Evolutionary conservation across 2,888 invertebrate genomes (phyloP), one percentile per base, ranked within the genome.

Genomic region (Campoplex nolae): DNA sequence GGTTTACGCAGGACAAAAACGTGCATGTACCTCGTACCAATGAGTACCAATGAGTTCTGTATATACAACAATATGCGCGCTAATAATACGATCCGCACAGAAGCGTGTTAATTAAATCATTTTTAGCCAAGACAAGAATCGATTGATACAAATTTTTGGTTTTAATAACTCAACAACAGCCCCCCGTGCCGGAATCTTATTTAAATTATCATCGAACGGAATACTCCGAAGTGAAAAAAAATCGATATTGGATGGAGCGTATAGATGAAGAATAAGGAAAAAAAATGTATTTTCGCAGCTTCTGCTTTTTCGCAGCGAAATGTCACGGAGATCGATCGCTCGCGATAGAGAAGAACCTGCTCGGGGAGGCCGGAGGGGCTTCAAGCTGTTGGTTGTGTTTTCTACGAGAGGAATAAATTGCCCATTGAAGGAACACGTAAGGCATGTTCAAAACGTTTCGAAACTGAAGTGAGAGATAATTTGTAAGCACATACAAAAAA

Each of bases 271-370:
- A 38, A 70, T 4, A 51, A 48, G n/a, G 35, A 48, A 32, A 16
- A 32, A 51, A 71, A 71, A 71, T 71, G 51, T 51, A 71, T 68
- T n/a, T 68, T 42, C 42, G n/a, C 51, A 71, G 18, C n/a, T 7
- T 0, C 28, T 28, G 58, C 48, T 71, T 18, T 51, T 32, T 23
- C 23, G 32, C 3, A 51, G 71, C 7, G 45, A 54, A 71, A 71
- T 51, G 71, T 71, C 71, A 54, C n/a, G 11, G 4, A 51, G 51
- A 71, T 71, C 71, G 71, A 71, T 71, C 71, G 11, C 32, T 42
- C 68, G 68, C 13, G 58, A 58, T 58, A 28, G 58, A 58, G 23
- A 42, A 11, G 8, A 23, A 38, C n/a, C 7, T 35, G 38, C 6
- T 18, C 18, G 16, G 38, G 11, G 67, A 38, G 18, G n/a, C n/a